A percentile compares a stretch with the other conserved stretches of the same genome.
Conservation (phyloP, 2,888 invertebrate species). For the Aethes cnicana region DNA sequence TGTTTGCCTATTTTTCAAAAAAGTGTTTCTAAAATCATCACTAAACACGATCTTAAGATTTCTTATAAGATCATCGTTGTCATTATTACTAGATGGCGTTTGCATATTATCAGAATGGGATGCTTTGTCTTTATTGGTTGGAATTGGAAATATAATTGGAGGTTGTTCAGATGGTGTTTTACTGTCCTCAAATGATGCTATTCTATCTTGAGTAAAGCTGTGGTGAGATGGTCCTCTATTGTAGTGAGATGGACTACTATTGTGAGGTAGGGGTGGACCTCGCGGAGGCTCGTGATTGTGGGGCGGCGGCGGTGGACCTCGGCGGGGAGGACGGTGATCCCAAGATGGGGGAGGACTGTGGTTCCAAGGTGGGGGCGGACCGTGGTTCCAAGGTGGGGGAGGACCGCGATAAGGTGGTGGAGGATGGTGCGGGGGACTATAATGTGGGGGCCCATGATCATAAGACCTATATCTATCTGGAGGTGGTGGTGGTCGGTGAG, state of each 20-base stretch:
- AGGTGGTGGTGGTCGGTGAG: slow-evolving; percentile 16
- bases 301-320: slow-evolving; percentile 17
- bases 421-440: slow-evolving; percentile 20
- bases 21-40: not conserved
- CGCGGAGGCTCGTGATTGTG: slow-evolving; percentile 25
- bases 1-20: not conserved
- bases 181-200: too few species aligned
- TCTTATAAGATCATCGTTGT: slow-evolving; percentile 11
- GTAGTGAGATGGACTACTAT: slow-evolving; percentile 14
- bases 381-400: slow-evolving; percentile 3
- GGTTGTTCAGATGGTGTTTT: not conserved
- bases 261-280: slow-evolving; percentile 22
- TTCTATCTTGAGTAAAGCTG: too few species aligned
- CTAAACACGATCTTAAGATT: slow-evolving; percentile 19
- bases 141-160: too few species aligned
- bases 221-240: slow-evolving; percentile 16
- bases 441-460: slow-evolving; percentile 5
- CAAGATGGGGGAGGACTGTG: slow-evolving; percentile 14
- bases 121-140: not conserved
- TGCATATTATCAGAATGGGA: too few species aligned
- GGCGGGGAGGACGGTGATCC: slow-evolving; percentile 27
- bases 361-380: slow-evolving; percentile 23
- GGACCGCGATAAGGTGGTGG: slow-evolving; percentile 31
- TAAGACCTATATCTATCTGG: not conserved
- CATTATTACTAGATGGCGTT: not conserved